Percentiles rank a stretch among this genome's conserved stretches.
These are phyloP conservation scores for Pyralis farinalis DNA, from an alignment of 2,888 invertebrate species.

Conservation along the genomic window DNA sequence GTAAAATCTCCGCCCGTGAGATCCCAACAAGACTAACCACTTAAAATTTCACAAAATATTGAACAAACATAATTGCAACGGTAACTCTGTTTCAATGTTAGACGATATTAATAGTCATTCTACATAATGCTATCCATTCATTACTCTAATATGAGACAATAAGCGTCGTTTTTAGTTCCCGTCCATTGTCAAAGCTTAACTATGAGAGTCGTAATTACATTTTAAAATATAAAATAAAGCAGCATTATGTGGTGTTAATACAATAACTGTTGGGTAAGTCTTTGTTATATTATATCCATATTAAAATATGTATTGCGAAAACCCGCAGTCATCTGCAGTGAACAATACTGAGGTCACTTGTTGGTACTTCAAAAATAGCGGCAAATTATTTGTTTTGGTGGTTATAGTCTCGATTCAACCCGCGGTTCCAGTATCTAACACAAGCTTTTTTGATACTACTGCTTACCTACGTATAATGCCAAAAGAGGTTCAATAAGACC, in stretches of 20 bases:
- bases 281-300: constrained; percentile 35
- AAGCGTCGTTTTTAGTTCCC: constrained; percentile 60
- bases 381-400: background rate
- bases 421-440: too few relatives aligned
- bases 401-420: too few relatives aligned
- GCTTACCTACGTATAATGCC: too few relatives aligned
- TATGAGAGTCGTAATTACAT: constrained; percentile 64
- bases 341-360: constrained; percentile 50
- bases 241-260: constrained; percentile 59
- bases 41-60: constrained; percentile 59
- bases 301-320: constrained; percentile 49
- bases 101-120: constrained; percentile 48
- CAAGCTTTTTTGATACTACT: too few relatives aligned
- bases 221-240: constrained; percentile 68
- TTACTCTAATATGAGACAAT: constrained; percentile 67
- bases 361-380: background rate
- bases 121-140: constrained; percentile 53
- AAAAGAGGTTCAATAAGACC: too few relatives aligned
- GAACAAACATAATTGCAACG: constrained; percentile 59
- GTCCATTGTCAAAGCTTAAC: constrained; percentile 68
- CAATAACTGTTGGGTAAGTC: constrained; percentile 71
- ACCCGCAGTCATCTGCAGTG: constrained; percentile 47
- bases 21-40: constrained; percentile 29
- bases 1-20: constrained; percentile 29
- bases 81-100: constrained; percentile 42